These are phyloP conservation scores for Danio aesculapii DNA, from an alignment of 2,797 vertebrate genomes.

Conservation along the genomic window DNA sequence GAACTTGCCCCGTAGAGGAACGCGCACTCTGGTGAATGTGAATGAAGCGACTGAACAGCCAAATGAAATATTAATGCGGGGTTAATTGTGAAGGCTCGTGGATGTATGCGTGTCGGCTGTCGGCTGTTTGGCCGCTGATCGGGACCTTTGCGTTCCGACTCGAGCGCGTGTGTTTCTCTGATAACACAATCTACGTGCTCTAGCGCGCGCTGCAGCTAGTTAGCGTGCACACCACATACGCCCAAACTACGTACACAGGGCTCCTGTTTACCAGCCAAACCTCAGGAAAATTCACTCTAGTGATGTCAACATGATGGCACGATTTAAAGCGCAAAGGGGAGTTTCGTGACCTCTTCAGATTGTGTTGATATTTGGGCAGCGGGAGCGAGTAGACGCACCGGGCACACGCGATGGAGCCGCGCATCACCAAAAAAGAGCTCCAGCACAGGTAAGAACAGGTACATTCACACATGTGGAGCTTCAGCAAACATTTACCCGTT, in stretches of 20 bases:
- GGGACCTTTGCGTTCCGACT: neutral
- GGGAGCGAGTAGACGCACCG: neutral
- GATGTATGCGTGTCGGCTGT: slow-evolving; percentile 10
- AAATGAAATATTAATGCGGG: slow-evolving; percentile 4
- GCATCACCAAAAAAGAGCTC: slow-evolving; percentile 62
- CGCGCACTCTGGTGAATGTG: neutral
- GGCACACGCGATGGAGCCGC: slow-evolving; percentile 34
- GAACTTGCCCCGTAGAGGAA: no score
- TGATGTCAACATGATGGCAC: slow-evolving; percentile 13
- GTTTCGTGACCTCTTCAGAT: neutral
- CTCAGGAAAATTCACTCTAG: slow-evolving; percentile 40
- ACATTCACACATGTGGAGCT: no score
- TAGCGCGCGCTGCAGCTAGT: slow-evolving; percentile 35
- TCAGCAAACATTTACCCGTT: accelerated
- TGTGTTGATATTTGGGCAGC: slow-evolving; percentile 36
- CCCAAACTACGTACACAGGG: slow-evolving; percentile 61
- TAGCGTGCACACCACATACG: slow-evolving; percentile 29
- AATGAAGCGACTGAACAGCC: neutral
- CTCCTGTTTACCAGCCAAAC: slow-evolving; percentile 50
- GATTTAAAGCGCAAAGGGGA: slow-evolving; percentile 41
- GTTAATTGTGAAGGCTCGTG: slow-evolving; percentile 16
- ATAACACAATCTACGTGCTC: slow-evolving; percentile 76
- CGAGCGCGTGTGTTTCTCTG: slow-evolving; percentile 66
- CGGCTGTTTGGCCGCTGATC: slow-evolving; percentile 5
- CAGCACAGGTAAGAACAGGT: slow-evolving; percentile 76